These are phyloP conservation scores for Vireo griseus DNA, from an alignment of 2,797 vertebrate genomes.

Conservation along the genomic window DNA sequence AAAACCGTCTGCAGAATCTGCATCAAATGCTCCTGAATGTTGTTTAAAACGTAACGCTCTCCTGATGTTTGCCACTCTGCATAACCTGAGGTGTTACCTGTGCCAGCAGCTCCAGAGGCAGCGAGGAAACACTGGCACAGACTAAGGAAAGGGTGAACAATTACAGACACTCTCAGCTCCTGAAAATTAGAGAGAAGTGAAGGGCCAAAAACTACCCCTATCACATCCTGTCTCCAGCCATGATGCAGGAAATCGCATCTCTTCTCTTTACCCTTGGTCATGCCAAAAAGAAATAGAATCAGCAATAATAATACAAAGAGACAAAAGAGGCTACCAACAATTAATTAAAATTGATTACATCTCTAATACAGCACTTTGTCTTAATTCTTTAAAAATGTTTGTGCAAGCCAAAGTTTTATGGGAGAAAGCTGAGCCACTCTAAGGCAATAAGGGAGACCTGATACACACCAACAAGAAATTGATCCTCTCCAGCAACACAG, in stretches of 20 bases:
- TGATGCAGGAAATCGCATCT: accelerated
- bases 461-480: background rate
- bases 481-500: background rate
- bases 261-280: background rate
- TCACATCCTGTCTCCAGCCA: background rate
- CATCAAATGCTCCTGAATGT: background rate
- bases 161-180: background rate
- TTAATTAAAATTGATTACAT: background rate
- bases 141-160: background rate
- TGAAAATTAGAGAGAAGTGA: background rate
- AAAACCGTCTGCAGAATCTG: background rate
- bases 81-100: background rate
- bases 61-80: background rate
- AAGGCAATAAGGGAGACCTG: background rate
- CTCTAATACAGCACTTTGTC: background rate
- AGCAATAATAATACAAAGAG: background rate
- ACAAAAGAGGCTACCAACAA: background rate
- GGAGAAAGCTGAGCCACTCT: background rate
- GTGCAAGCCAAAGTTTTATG: background rate
- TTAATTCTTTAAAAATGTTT: background rate
- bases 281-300: background rate
- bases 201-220: background rate
- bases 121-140: background rate
- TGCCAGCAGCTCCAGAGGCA: background rate
- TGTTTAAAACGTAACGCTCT: background rate